Evolutionary conservation across 2,797 vertebrate genomes (phyloP).

Genomic region (Gambusia yucatana): DNA sequence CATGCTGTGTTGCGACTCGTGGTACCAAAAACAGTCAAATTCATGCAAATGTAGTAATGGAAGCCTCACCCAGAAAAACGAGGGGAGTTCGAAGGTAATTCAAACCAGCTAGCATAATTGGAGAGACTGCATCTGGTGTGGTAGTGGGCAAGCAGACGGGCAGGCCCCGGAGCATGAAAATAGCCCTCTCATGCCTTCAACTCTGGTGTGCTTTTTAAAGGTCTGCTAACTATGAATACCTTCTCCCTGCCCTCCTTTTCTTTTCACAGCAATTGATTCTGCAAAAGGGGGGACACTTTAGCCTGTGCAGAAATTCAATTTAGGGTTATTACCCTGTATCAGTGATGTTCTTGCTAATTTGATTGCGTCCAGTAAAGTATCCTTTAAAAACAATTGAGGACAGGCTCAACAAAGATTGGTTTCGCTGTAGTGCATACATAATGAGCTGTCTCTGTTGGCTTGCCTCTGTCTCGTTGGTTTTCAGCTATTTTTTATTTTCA

Average conservation of each 20-base stretch:
- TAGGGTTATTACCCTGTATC: conserved; percentile 81
- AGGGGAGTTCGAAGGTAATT: conserved; percentile 61
- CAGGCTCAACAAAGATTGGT: conserved; percentile 77
- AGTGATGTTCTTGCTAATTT: conserved; percentile 83
- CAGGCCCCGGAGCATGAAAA: conserved; percentile 60
- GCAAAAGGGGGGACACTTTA: conserved; percentile 73
- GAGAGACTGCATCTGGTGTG: conserved; percentile 62
- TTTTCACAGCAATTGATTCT: conserved; percentile 79
- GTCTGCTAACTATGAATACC: conserved; percentile 74
- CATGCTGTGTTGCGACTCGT: conserved; percentile 21
- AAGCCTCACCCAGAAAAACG: conserved; percentile 47
- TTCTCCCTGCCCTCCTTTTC: conserved; percentile 71
- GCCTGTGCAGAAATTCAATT: conserved; percentile 79
- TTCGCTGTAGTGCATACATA: conserved; percentile 75
- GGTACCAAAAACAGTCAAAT: conserved; percentile 47
- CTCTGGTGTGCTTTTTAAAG: conserved; percentile 73
- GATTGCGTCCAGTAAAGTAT: conserved; percentile 80
- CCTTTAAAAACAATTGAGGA: conserved; percentile 80
- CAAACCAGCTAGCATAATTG: conserved; percentile 71
- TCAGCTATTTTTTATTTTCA: conserved; percentile 34
- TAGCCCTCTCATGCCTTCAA: conserved; percentile 56
- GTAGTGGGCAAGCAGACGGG: conserved; percentile 55
- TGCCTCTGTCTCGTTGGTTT: conserved; percentile 33
- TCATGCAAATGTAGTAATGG: conserved; percentile 49
- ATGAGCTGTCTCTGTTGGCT: conserved; percentile 65